Evolutionary conservation across 2,113 vertebrate species (phyloP), one percentile per base, ranked within the genome.

Genomic region (Platichthys stellatus): DNA sequence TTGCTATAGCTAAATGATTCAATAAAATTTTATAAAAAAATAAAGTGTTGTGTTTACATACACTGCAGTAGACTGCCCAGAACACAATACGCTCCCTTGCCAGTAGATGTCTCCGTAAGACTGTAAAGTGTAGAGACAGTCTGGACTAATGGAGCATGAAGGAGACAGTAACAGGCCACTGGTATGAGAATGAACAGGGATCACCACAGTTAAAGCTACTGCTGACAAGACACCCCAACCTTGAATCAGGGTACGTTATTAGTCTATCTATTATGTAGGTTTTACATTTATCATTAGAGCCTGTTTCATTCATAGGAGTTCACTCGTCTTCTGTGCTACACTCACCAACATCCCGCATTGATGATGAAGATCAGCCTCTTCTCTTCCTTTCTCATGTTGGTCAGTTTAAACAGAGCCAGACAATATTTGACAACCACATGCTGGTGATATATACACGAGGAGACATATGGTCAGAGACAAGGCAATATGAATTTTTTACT

Each of bases 81-180:
- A 18, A 17, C 18, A n/a, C 1, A 3, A 2, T 5, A 49, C 10
- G 1, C 24, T 51, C 24, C 15, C 15, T n/a, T 10, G 3, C 64
- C 64, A 66, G 17, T 13, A 66, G 64, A 12, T 51, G 64, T 66
- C 64, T 13, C 64, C 53, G 64, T 66, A 51, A 53, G 47, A 66
- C 47, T 66, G 24, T 51, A 5, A n/a, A 18, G 3, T 18, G 12
- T 24, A 17, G 14, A 28, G 8, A 13, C 47, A 51, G 47, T 51
- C 17, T 7, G 21, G 4, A 5, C 43, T 18, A 3, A 63, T 13
- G 20, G 38, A 21, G n/a, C 12, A 40, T 0, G n/a, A 13, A 63
- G n/a, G 4, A n/a, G 31, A 4, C 6, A 3, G 57, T 59, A 26
- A 28, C 57, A 59, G 24, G 51, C 18, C 18, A n/a, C 18, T 54